Conservation (phyloP, 2,888 invertebrate genomes). For the Drosophila prolongata region DNA sequence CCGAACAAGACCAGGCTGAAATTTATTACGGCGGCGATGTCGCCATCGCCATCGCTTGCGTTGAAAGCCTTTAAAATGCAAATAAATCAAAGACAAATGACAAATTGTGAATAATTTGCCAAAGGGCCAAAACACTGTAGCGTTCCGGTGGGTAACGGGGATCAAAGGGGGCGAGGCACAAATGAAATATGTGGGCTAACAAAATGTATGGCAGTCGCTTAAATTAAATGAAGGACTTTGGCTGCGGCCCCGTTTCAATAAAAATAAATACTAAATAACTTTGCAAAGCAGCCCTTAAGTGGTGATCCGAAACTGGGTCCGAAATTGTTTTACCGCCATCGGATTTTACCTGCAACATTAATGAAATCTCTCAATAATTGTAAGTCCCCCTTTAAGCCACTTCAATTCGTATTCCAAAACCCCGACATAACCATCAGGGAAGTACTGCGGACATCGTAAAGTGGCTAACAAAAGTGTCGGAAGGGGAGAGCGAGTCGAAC, state of each 20-base stretch:
- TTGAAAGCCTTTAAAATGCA: slow-evolving; percentile 80
- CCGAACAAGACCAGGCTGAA: slow-evolving; percentile 49
- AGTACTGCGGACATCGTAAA: slow-evolving; percentile 75
- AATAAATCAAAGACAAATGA: slow-evolving; percentile 80
- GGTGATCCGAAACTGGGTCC: slow-evolving; percentile 12
- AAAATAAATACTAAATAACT: slow-evolving; percentile 30
- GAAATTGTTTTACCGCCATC: slow-evolving; percentile 24
- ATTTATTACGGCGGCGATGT: slow-evolving; percentile 73
- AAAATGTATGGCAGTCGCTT: slow-evolving; percentile 76
- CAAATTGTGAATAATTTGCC: slow-evolving; percentile 80
- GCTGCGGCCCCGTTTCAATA: slow-evolving; percentile 22
- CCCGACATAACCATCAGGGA: slow-evolving; percentile 46
- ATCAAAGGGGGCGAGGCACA: slow-evolving; percentile 3
- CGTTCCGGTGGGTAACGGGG: slow-evolving; percentile 3
- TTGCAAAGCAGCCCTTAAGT: slow-evolving; percentile 10
- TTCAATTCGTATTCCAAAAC: slow-evolving; percentile 5
- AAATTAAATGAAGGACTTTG: slow-evolving; percentile 75
- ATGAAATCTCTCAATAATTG: slow-evolving; percentile 36
- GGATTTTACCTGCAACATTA: slow-evolving; percentile 23
- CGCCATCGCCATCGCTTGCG: slow-evolving; percentile 60
- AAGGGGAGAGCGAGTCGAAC: slow-evolving; percentile 28
- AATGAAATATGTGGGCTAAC: slow-evolving; percentile 71
- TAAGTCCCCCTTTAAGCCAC: slow-evolving; percentile 20
- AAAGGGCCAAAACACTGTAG: slow-evolving; percentile 58
- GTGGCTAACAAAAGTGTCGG: slow-evolving; percentile 31